Conservation (phyloP, 2,797 vertebrate species). For the Petrocephalus sullivani region DNA sequence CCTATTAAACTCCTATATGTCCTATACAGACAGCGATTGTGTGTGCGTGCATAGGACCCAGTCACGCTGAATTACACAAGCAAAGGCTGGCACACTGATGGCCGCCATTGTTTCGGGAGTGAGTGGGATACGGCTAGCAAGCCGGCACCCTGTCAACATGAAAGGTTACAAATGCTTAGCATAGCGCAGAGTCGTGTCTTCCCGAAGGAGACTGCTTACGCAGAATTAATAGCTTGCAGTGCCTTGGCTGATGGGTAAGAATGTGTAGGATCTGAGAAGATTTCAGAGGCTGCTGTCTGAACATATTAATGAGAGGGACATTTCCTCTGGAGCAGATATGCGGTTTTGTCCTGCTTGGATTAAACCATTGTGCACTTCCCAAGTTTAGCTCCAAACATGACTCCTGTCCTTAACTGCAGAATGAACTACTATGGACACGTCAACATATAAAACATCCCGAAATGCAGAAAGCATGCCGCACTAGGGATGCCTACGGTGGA, state of each 20-base stretch:
- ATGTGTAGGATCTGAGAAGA: background rate
- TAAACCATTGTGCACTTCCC: background rate
- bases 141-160: background rate
- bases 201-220: background rate
- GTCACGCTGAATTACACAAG: background rate
- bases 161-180: background rate
- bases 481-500: background rate
- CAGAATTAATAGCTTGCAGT: background rate
- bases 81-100: background rate
- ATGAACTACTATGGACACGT: background rate
- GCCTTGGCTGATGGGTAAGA: background rate
- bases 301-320: background rate
- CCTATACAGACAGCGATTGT: background rate
- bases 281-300: background rate
- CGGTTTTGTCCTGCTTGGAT: background rate
- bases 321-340: background rate
- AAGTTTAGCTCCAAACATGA: background rate
- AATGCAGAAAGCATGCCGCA: background rate
- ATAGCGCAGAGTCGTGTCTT: background rate
- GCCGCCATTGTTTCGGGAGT: background rate
- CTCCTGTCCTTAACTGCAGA: background rate
- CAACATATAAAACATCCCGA: background rate
- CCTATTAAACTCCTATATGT: background rate
- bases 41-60: background rate
- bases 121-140: background rate